phyloP scores from a whole-genome alignment of 2,888 invertebrate genomes.

The Eristalis intricaria region DNA sequence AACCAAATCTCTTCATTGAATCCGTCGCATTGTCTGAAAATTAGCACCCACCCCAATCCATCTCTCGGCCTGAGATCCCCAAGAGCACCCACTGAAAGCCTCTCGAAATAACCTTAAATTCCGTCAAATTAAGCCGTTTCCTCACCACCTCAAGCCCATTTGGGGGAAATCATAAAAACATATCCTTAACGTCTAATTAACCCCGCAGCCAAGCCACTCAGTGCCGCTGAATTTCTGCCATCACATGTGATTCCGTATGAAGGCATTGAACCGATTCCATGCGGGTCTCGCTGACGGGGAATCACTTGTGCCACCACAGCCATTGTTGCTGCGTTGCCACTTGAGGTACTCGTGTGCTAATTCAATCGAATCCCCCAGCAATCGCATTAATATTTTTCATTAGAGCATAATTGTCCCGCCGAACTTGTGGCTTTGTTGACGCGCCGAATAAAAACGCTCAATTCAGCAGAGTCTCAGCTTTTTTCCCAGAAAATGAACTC shows the following conservation, averaged over 20 bases:
- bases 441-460: background rate
- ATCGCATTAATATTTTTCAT: background rate
- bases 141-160: background rate
- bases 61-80: no score
- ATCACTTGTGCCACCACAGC: background rate
- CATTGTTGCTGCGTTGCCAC: background rate
- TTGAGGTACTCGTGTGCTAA: background rate
- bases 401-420: constrained; percentile 1
- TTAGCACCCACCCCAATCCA: background rate
- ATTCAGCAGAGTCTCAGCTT: background rate
- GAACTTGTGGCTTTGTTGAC: background rate
- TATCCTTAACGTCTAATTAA: constrained; percentile 12
- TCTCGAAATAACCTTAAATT: background rate
- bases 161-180: background rate
- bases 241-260: constrained; percentile 11
- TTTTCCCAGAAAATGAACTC: constrained; percentile 8
- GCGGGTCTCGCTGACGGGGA: background rate
- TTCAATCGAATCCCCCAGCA: constrained; percentile 4
- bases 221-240: background rate
- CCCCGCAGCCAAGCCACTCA: background rate
- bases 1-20: no score
- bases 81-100: background rate
- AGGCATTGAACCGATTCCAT: background rate
- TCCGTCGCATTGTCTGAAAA: background rate
- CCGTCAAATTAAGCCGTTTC: background rate